These are phyloP conservation scores for Melolontha melolontha DNA, from an alignment of 2,888 invertebrate genomes.

Conservation along the genomic window DNA sequence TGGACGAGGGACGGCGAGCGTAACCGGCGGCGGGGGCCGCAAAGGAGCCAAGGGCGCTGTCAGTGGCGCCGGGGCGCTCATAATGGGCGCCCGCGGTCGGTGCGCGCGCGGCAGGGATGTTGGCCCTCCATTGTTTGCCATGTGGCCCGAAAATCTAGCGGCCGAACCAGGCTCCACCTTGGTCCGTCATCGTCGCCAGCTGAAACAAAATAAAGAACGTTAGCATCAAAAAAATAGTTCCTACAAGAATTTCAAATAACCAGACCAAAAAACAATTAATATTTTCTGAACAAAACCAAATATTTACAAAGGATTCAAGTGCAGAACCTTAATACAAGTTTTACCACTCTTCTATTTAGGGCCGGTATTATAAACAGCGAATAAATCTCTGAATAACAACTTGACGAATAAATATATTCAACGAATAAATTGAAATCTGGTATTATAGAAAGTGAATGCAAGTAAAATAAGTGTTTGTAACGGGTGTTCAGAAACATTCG, in stretches of 20 bases:
- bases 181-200: slow-evolving; percentile 77
- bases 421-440: no score
- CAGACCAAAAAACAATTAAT: background rate
- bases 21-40: slow-evolving; percentile 66
- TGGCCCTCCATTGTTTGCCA: slow-evolving; percentile 84
- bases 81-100: slow-evolving; percentile 70
- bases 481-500: no score
- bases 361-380: no score
- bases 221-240: slow-evolving; percentile 1
- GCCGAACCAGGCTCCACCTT: slow-evolving; percentile 74
- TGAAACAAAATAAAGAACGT: slow-evolving; percentile 61
- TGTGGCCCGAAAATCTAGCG: slow-evolving; percentile 71
- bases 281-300: background rate
- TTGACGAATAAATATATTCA: no score
- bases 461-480: no score
- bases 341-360: no score
- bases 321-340: no score
- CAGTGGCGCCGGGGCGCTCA: slow-evolving; percentile 68
- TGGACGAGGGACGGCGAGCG: slow-evolving; percentile 80
- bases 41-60: slow-evolving; percentile 69
- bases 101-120: slow-evolving; percentile 78
- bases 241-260: background rate
- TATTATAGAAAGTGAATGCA: no score
- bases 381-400: no score
- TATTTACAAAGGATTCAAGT: no score